Evolutionary conservation across 2,797 vertebrate genomes (phyloP), one percentile per base, ranked within the genome.

Genomic region (Mus caroli): DNA sequence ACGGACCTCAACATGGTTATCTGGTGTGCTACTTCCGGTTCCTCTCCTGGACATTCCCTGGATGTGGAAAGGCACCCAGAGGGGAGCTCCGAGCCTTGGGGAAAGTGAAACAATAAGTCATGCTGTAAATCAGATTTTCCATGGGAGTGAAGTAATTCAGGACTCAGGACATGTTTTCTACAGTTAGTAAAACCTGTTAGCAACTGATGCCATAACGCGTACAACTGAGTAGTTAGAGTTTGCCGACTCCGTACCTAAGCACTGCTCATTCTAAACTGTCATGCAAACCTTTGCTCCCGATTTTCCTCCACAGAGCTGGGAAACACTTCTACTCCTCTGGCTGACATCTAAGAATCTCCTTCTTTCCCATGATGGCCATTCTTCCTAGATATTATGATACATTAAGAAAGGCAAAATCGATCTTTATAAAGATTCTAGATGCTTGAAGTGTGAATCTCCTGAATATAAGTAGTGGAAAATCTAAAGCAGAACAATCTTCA

Each of bases 371-470:
- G 34, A 75, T 62, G 56, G 88, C 7, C 13, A 12, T 88, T 94
- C 46, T 92, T 93, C 34, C 40, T 22, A 91, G 17, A 96, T 75
- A 96, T 77, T 17, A 75, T 54, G 10, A 95, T 34, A 97, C 14
- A 80, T 79, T 73, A 86, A 58, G 12, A 80, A 95, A 82, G 78
- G 10, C 64, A 54, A 37, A 85, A 56, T 95, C 10, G 80, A 73
- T 46, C 62, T 96, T 83, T 77, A 54, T 5, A 86, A 91, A 76
- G 91, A 80, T 87, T 89, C 78, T 89, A 78, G n/a, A 80, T 58
- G 8, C 8, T 71, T 94, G 20, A 94, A 87, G 58, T 85, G 1
- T 4, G 2, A 94, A 40, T 87, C 58, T 91, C 24, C 26, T 76
- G 89, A 10, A 87, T 71, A 73, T 8, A 90, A 85, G 1, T 28